Evolutionary conservation across 2,888 invertebrate species (phyloP).

Genomic region (Sclerodermus sp.): DNA sequence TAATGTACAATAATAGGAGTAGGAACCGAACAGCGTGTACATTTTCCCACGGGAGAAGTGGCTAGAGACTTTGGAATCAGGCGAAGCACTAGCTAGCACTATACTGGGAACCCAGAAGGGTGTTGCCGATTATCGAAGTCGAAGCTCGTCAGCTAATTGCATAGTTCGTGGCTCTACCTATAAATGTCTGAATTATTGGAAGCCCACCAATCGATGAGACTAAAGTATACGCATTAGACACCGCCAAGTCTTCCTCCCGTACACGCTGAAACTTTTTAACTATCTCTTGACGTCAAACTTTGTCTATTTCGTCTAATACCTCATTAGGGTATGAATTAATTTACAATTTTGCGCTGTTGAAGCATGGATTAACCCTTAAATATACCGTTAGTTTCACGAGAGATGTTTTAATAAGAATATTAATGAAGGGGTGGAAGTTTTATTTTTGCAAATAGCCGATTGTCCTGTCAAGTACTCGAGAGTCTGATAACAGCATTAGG

Average conservation of each 20-base stretch:
- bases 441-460: too few species aligned
- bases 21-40: slow-evolving; percentile 21
- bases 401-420: too few species aligned
- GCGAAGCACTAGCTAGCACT: slow-evolving; percentile 10
- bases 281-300: too few species aligned
- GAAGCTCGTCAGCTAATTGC: slow-evolving; percentile 34
- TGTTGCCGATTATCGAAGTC: slow-evolving; percentile 38
- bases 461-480: too few species aligned
- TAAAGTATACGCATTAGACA: neutral
- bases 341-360: too few species aligned
- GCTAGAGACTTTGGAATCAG: slow-evolving; percentile 27
- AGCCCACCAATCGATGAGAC: slow-evolving; percentile 18
- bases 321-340: neutral
- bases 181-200: slow-evolving; percentile 27
- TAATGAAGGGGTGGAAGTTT: too few species aligned
- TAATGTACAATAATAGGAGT: slow-evolving; percentile 26
- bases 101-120: slow-evolving; percentile 26
- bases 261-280: neutral
- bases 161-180: slow-evolving; percentile 34
- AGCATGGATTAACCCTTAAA: too few species aligned
- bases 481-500: too few species aligned
- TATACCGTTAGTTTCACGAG: neutral
- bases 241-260: neutral
- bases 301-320: neutral
- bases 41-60: slow-evolving; percentile 30